Evolutionary conservation across 2,797 vertebrate genomes (phyloP), one percentile per base, ranked within the genome.

Genomic region (Dermochelys coriacea): DNA sequence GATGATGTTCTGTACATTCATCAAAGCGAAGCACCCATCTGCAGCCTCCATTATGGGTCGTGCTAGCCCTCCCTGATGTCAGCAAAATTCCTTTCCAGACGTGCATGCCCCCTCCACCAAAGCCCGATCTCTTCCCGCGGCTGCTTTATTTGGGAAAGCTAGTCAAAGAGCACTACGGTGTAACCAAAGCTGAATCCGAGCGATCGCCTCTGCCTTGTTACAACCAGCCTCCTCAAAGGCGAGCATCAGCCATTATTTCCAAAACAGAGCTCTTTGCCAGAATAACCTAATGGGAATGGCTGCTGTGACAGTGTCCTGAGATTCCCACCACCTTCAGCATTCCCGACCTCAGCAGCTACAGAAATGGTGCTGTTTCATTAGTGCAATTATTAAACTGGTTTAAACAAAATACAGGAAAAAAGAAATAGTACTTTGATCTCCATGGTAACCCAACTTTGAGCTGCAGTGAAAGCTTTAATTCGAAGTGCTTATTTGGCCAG

Each of bases 401-500:
- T 11, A 84, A 80, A 52, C 3, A 6, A 74, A n/a, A 45, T 57
- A 23, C 4, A 0, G 75, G 95, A 77, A 80, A 90, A 90, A 93
- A 91, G 80, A 89, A 91, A 92, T 91, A 50, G 90, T 45, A 5
- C 82, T 94, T 6, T 0, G 2, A 88, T 98, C 95, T 89, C 97
- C 97, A 97, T 97, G 95, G 97, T 97, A 98, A 98, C 98, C 75
- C 82, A 3, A 11, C 50, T 89, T 71, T 0, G 86, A 81, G 93
- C 94, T 5, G 89, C 8, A 6, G 94, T 91, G n/a, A 96, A 95
- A 91, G 92, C 96, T 98, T 97, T 98, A 98, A 98, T 98, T 97
- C 97, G 97, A 96, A 97, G 96, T 86, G 94, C 97, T 98, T 96
- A 95, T 97, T 97, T 98, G 97, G 98, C 93, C 89, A 97, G 89